phyloP scores from a whole-genome alignment of 1,140 invertebrate genomes.

The Macrobrachium nipponense region DNA sequence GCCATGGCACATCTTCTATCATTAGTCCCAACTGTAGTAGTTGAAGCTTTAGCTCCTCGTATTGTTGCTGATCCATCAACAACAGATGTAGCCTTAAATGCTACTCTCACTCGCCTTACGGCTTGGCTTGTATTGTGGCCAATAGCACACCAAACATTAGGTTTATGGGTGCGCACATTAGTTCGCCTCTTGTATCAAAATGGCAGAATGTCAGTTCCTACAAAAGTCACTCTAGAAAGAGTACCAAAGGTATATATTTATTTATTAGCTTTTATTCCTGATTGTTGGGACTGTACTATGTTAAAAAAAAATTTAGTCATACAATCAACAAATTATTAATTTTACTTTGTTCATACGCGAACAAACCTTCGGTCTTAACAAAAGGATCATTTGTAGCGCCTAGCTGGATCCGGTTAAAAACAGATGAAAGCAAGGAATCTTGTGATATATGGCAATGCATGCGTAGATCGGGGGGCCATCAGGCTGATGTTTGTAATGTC shows the following conservation, averaged over 20 bases:
- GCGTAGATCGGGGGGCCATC: no score
- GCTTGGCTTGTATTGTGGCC: constrained; percentile 58
- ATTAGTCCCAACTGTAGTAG: constrained; percentile 51
- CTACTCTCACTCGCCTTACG: constrained; percentile 55
- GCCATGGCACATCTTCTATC: constrained; percentile 59
- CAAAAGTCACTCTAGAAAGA: constrained; percentile 50
- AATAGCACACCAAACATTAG: constrained; percentile 41
- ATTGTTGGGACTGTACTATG: no score
- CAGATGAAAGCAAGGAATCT: no score
- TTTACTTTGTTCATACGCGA: no score
- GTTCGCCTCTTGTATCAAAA: constrained; percentile 45
- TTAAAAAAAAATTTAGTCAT: no score
- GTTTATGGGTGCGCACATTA: constrained; percentile 56
- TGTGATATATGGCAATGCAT: no score
- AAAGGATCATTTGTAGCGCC: no score
- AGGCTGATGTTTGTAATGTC: no score
- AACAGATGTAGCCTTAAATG: constrained; percentile 40
- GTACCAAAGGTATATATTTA: constrained; percentile 50
- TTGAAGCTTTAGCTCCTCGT: constrained; percentile 55
- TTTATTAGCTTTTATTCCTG: no score
- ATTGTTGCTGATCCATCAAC: constrained; percentile 51
- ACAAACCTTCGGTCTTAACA: no score
- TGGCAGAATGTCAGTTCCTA: constrained; percentile 43
- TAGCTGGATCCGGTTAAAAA: no score
- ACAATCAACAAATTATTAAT: no score